phyloP scores from a whole-genome alignment of 2,113 vertebrate species.

The Caranx ignobilis region DNA sequence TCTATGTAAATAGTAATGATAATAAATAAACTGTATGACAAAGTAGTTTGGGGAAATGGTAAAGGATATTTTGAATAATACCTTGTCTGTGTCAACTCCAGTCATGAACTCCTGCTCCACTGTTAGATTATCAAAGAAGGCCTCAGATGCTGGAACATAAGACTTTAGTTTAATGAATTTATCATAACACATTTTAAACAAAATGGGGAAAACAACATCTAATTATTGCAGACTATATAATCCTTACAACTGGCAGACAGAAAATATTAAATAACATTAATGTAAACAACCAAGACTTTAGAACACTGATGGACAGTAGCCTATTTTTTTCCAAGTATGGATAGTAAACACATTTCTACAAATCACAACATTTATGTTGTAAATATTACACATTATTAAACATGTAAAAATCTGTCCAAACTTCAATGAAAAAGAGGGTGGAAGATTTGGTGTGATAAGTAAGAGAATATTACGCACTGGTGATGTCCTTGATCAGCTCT shows the following conservation, averaged over 20 bases:
- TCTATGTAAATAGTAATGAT: not conserved
- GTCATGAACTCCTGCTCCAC: constrained; percentile 99
- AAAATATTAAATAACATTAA: not conserved
- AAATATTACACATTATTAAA: not conserved
- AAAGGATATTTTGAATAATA: constrained; percentile 49
- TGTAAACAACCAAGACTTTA: not conserved
- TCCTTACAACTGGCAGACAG: not conserved
- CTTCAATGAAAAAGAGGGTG: not conserved
- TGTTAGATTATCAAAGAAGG: constrained; percentile 97
- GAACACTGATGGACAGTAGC: not conserved
- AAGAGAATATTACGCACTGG: constrained; percentile 85
- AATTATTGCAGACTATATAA: not conserved
- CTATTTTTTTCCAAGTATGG: no score
- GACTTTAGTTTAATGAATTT: not conserved
- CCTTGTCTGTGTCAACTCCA: constrained; percentile 98
- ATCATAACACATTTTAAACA: not conserved
- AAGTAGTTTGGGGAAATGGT: not conserved
- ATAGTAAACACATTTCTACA: not conserved
- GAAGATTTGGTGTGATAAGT: not conserved
- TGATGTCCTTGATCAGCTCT: constrained; percentile 97
- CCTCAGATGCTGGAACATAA: constrained; percentile 92
- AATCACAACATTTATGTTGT: not conserved
- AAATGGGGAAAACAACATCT: not conserved
- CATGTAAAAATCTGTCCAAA: not conserved
- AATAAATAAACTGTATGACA: not conserved